Conservation (phyloP, 2,888 invertebrate species). For the Tholera decimalis region DNA sequence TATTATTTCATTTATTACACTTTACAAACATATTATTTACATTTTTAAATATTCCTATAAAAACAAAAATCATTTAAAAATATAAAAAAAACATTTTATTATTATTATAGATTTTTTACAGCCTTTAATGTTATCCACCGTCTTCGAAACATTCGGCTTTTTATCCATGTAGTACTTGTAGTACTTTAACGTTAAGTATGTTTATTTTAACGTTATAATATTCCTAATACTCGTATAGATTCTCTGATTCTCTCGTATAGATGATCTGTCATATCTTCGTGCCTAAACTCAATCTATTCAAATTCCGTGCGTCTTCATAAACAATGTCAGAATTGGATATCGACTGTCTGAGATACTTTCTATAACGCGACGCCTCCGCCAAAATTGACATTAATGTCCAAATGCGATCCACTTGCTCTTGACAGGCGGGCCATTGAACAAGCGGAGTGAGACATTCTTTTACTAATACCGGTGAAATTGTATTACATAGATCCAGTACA, state of each 20-base stretch:
- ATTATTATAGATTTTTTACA: too few relatives aligned
- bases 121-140: too few relatives aligned
- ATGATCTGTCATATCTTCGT: neutral
- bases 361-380: constrained; percentile 59
- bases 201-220: neutral
- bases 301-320: constrained; percentile 45
- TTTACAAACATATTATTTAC: too few relatives aligned
- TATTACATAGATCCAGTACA: neutral
- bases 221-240: too few relatives aligned
- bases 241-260: too few relatives aligned
- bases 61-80: too few relatives aligned
- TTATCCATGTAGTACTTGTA: too few relatives aligned
- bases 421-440: constrained; percentile 29
- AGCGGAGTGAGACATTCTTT: constrained; percentile 12
- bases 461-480: neutral
- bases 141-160: too few relatives aligned
- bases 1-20: too few relatives aligned
- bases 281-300: constrained; percentile 25
- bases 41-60: too few relatives aligned
- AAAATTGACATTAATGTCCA: constrained; percentile 57
- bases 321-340: constrained; percentile 33
- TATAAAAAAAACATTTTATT: too few relatives aligned
- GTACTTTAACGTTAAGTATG: too few relatives aligned
- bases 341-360: constrained; percentile 50
- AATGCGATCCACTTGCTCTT: constrained; percentile 47